Evolutionary conservation across 2,888 invertebrate genomes (phyloP), one percentile per base, ranked within the genome.

Genomic region (Drosophila koepferae): DNA sequence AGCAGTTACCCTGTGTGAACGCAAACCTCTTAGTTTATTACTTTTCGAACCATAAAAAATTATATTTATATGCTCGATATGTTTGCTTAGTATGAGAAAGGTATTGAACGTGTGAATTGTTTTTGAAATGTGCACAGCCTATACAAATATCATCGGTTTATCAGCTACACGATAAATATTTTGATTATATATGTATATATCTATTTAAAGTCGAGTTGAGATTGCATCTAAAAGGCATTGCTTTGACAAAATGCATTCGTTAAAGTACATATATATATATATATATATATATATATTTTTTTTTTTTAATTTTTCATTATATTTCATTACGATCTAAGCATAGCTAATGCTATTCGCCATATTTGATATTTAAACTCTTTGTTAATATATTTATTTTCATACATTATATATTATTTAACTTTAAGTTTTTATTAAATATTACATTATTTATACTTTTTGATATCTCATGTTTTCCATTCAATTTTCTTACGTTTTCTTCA

Each of bases 1-100:
- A 6, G 2, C 2, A 49, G 49, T 31, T 49, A 60, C 60, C 40
- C 58, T 44, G 44, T 43, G 54, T 14, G n/a, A 23, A 49, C 5
- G 12, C n/a, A n/a, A 31, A 49, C 16, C 3, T 48, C 9, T 8
- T 3, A 14, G 18, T 18, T 51, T 31, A 49, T 31, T 6, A n/a
- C n/a, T 6, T 0, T 9, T 12, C 18, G 14, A 51, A 18, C 8
- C 18, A 34, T 38, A 10, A 23, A 40, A 54, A 16, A n/a, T 38
- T 5, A 14, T 36, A 14, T 38, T 38, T 16, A 20, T 20, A 36
- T 40, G 28, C 20, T 51, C 36, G 51, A 20, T 20, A 36, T 40
- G 28, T 36, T 51, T 51, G 51, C 34, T n/a, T 23, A 23, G 10
- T 31, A 16, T 28, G 14, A 16, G 23, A 20, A 36, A 20, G 8